Evolutionary conservation across 2,113 vertebrate genomes (phyloP).

Genomic region (Macquaria ambigua): DNA sequence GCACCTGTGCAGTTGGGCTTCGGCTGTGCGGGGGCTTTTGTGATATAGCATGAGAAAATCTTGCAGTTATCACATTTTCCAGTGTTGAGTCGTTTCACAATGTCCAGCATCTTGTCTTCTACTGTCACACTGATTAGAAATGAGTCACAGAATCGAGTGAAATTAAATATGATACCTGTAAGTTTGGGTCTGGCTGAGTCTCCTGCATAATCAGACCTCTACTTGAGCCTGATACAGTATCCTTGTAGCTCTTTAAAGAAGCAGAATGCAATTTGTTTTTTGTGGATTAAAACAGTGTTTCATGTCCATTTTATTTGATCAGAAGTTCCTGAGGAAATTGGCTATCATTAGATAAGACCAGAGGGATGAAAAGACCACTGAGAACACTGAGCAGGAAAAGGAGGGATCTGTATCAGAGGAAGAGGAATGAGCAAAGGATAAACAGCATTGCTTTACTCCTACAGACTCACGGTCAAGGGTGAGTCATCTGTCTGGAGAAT

Average conservation of each 20-base stretch:
- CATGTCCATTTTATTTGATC: conserved; percentile 3
- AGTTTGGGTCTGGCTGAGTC: neutral
- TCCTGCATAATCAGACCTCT: conserved; percentile 7
- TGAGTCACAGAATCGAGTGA: neutral
- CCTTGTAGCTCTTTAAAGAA: neutral
- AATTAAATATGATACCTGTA: neutral
- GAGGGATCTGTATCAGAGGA: conserved; percentile 1
- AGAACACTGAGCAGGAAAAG: neutral
- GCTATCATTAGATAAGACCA: neutral
- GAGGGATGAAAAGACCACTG: neutral
- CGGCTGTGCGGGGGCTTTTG: neutral
- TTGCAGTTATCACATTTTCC: neutral
- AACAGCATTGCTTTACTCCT: conserved; percentile 47
- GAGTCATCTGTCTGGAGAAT: conserved; percentile 75
- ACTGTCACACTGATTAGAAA: neutral
- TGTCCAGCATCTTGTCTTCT: neutral
- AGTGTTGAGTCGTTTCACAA: neutral
- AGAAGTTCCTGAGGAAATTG: neutral
- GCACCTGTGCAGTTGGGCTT: conserved; percentile 1
- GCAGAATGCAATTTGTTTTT: neutral
- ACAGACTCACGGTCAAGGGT: conserved; percentile 51
- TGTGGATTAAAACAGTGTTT: neutral
- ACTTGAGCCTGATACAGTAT: neutral
- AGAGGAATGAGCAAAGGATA: conserved; percentile 1
- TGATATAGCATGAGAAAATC: neutral